phyloP scores from a whole-genome alignment of 2,888 invertebrate species.

The Cheilosia impressa region DNA sequence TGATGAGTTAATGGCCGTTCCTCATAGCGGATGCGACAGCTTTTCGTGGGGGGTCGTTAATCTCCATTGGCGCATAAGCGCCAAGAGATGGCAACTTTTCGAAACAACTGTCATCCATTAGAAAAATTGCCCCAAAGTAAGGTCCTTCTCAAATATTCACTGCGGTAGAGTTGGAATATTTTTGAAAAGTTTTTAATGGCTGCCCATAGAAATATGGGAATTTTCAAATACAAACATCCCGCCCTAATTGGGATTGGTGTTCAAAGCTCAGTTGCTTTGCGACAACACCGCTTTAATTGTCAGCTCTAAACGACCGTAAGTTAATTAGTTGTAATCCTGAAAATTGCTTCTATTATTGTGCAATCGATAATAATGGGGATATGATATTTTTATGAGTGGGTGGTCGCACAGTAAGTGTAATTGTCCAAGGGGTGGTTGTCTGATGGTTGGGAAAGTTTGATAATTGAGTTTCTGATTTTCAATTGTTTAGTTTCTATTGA shows the following conservation, averaged over 20 bases:
- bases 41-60: slow-evolving; percentile 11
- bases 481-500: background rate
- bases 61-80: slow-evolving; percentile 15
- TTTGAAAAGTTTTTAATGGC: background rate
- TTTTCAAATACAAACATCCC: slow-evolving; percentile 6
- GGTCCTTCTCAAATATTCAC: slow-evolving; percentile 5
- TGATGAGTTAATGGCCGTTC: slow-evolving; percentile 16
- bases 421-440: background rate
- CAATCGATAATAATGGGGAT: background rate
- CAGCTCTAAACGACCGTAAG: slow-evolving; percentile 11
- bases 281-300: background rate
- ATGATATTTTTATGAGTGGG: background rate
- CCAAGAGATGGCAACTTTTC: background rate
- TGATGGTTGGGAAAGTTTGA: slow-evolving; percentile 8
- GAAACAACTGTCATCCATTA: slow-evolving; percentile 14
- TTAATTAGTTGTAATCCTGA: slow-evolving; percentile 21
- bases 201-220: background rate
- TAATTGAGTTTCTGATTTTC: slow-evolving; percentile 38
- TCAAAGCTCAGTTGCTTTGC: background rate
- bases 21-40: background rate
- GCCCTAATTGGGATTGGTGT: background rate
- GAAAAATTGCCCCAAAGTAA: slow-evolving; percentile 24
- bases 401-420: background rate
- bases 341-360: background rate
- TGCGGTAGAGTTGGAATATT: slow-evolving; percentile 6